A percentile compares a stretch with the other conserved stretches of the same genome.
Evolutionary conservation across 2,113 vertebrate species (phyloP).

Genomic region (Motacilla tschutschensis): DNA sequence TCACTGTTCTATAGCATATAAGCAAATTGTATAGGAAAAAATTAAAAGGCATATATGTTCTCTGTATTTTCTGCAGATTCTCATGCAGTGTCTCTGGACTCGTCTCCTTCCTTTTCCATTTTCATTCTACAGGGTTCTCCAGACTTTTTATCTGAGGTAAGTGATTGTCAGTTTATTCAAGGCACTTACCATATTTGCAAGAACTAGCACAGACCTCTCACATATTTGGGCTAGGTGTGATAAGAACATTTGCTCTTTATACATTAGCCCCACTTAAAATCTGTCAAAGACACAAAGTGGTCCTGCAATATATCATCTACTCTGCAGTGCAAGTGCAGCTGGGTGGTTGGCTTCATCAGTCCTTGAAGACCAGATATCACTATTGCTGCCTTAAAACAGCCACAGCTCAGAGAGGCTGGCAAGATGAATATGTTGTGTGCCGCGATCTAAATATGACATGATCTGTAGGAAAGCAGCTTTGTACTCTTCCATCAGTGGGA

Average conservation of each 20-base stretch:
- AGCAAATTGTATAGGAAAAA: background rate
- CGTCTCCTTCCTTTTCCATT: background rate
- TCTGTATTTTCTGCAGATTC: background rate
- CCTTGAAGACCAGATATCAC: background rate
- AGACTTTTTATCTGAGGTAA: conserved; percentile 30
- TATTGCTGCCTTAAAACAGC: background rate
- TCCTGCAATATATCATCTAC: conserved; percentile 13
- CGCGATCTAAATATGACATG: background rate
- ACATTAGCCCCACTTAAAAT: conserved; percentile 22
- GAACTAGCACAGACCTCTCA: conserved; percentile 26
- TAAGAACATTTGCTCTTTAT: conserved; percentile 46
- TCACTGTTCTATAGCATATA: background rate
- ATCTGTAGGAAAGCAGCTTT: background rate
- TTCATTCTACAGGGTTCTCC: background rate
- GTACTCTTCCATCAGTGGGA: background rate
- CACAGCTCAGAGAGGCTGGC: background rate
- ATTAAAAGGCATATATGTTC: background rate
- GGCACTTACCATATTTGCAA: conserved; percentile 35
- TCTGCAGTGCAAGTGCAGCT: background rate
- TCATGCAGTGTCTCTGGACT: background rate
- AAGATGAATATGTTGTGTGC: background rate
- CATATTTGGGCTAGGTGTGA: conserved; percentile 39
- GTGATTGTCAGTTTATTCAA: conserved; percentile 32
- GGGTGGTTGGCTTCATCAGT: background rate
- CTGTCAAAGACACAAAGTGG: conserved; percentile 17